phyloP scores from a whole-genome alignment of 2,113 vertebrate species.

The Sylvicapra grimmia region DNA sequence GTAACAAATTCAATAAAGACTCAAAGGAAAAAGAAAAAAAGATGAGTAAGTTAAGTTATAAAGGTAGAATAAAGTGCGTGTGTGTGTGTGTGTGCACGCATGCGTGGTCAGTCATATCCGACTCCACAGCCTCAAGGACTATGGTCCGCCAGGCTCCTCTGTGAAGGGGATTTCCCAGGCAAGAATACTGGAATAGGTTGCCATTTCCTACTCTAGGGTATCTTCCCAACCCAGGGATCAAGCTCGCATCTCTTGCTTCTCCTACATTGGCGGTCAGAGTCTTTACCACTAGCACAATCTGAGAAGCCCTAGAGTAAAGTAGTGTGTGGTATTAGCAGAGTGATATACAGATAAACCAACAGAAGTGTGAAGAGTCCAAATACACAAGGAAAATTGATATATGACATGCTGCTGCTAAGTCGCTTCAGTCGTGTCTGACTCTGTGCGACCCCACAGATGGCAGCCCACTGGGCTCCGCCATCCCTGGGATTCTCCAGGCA shows the following conservation, averaged over 20 bases:
- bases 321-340: background rate
- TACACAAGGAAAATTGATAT: background rate
- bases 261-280: background rate
- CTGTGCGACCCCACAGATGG: no score
- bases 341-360: background rate
- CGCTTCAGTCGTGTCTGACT: no score
- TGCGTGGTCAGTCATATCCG: fast-evolving
- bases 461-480: no score
- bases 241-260: background rate
- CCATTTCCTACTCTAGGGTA: background rate
- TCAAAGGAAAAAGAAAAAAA: background rate
- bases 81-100: fast-evolving
- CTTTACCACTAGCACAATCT: background rate
- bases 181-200: background rate
- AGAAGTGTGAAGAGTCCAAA: background rate
- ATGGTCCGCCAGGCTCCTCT: background rate
- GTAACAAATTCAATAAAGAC: background rate
- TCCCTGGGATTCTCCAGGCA: no score
- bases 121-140: background rate
- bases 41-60: background rate
- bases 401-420: no score
- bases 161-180: background rate
- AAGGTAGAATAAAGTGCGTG: background rate
- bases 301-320: background rate
- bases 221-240: background rate